These are phyloP conservation scores for Leptothorax acervorum DNA, from an alignment of 2,888 invertebrate genomes.

Conservation along the genomic window DNA sequence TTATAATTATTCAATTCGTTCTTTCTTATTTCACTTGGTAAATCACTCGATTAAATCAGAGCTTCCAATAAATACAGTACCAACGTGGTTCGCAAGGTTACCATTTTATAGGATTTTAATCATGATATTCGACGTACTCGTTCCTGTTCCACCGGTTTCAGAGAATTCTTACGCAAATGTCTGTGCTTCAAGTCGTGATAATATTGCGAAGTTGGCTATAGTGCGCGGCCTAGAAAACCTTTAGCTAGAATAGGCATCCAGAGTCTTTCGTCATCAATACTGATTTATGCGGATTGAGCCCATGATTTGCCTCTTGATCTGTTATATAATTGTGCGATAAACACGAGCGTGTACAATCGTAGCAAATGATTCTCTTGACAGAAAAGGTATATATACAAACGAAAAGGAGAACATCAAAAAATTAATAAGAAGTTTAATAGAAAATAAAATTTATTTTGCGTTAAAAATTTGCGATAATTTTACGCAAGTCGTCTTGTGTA, in stretches of 20 bases:
- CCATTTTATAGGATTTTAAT: slow-evolving; percentile 79
- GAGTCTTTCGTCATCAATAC: slow-evolving; percentile 75
- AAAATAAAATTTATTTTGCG: not conserved
- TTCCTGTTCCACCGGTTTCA: slow-evolving; percentile 43
- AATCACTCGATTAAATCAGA: slow-evolving; percentile 70
- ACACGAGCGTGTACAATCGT: not conserved
- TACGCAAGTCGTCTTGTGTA: not conserved
- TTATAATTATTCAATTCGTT: not conserved
- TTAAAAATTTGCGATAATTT: not conserved
- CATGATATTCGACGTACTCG: slow-evolving; percentile 55
- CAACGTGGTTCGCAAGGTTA: slow-evolving; percentile 59
- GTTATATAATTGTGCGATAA: slow-evolving; percentile 31
- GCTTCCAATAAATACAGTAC: slow-evolving; percentile 56
- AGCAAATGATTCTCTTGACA: not conserved
- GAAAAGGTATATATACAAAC: not conserved
- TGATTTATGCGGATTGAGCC: slow-evolving; percentile 69
- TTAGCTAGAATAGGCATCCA: slow-evolving; percentile 69
- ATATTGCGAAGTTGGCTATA: slow-evolving; percentile 17
- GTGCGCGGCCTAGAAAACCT: slow-evolving; percentile 74
- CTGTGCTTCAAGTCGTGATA: slow-evolving; percentile 12
- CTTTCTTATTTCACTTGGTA: not conserved
- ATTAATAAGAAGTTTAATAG: not conserved
- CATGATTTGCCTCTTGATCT: slow-evolving; percentile 25
- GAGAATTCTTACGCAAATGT: slow-evolving; percentile 50
- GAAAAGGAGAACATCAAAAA: not conserved